Evolutionary conservation across 2,888 invertebrate genomes (phyloP), one percentile per base, ranked within the genome.

Genomic region (Pantelozetes paolii): DNA sequence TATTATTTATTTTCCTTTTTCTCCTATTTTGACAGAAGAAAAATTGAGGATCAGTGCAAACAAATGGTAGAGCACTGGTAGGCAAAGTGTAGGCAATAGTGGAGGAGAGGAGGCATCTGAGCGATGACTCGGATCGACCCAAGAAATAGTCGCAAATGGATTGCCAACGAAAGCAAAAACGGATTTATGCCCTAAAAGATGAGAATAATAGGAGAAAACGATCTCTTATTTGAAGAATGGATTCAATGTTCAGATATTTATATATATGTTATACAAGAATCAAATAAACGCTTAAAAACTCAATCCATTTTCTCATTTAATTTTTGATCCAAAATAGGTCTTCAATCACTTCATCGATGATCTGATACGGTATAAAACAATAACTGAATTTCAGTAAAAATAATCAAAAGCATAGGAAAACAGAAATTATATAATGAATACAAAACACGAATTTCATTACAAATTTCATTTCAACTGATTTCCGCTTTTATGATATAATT

Each of bases 111-210:
- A 45, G 45, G n/a, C n/a, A n/a, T n/a, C n/a, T n/a, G n/a, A n/a
- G n/a, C 59, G 30, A 26, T 62, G 59, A 30, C 30, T 62, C 28
- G 59, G 9, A 26, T 62, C 59, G 59, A 62, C 59, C 59, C 59
- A 62, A 62, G 59, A 62, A 62, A 62, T 62, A 26, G 23, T 62
- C 28, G 30, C 59, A 62, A 62, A 62, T 62, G 59, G 59, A 62
- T 62, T 23, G 9, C 59, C 5, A 62, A 28, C 30, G 32, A 62
- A 62, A 62, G 30, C 28, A 30, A 13, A 62, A 32, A 32, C 59
- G 59, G 59, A 62, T 62, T 62, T 32, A 62, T 62, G 59, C 59
- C 28, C 59, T 62, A 30, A 62, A 62, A 62, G 59, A 30, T 30
- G 13, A 26, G 26, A 62, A 62, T 62, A 62, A 62, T 62, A 62